phyloP scores from a whole-genome alignment of 2,113 vertebrate species.

The Dicrurus megarhynchus region DNA sequence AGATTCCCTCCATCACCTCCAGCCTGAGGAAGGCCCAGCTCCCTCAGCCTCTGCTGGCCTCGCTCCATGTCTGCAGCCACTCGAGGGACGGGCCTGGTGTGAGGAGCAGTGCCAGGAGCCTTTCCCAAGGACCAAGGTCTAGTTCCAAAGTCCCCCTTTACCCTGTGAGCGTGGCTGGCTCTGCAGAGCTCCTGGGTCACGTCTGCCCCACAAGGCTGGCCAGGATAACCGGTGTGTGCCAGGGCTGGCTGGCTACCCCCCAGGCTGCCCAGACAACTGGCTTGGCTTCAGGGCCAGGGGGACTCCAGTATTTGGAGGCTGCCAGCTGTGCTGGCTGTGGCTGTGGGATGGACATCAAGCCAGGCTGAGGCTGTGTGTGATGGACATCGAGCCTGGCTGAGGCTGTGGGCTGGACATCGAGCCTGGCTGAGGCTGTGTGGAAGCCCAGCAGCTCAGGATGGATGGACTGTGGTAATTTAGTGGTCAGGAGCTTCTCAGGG shows the following conservation, averaged over 20 bases:
- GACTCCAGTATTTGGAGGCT: not conserved
- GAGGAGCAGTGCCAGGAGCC: not conserved
- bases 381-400: not conserved
- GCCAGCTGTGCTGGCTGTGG: not conserved
- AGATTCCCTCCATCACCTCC: not conserved
- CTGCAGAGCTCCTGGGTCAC: not conserved
- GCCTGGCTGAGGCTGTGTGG: not conserved
- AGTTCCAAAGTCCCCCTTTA: not conserved
- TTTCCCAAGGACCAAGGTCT: too few relatives aligned
- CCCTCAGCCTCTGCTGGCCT: not conserved
- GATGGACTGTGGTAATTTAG: not conserved
- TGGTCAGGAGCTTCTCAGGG: not conserved
- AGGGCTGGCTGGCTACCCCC: not conserved
- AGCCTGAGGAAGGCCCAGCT: not conserved
- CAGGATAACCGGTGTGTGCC: not conserved
- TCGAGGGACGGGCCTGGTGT: not conserved
- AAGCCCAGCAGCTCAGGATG: not conserved
- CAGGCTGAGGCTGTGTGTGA: not conserved
- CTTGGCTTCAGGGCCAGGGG: not conserved
- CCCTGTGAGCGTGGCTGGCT: not conserved
- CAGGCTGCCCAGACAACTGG: not conserved
- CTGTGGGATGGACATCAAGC: not conserved
- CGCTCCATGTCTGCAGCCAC: rapidly evolving
- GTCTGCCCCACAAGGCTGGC: not conserved
- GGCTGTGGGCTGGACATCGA: not conserved